A percentile compares a stretch with the other conserved stretches of the same genome.
These are phyloP conservation scores for Syngnathus scovelli DNA, from an alignment of 2,113 vertebrate genomes.

Conservation along the genomic window DNA sequence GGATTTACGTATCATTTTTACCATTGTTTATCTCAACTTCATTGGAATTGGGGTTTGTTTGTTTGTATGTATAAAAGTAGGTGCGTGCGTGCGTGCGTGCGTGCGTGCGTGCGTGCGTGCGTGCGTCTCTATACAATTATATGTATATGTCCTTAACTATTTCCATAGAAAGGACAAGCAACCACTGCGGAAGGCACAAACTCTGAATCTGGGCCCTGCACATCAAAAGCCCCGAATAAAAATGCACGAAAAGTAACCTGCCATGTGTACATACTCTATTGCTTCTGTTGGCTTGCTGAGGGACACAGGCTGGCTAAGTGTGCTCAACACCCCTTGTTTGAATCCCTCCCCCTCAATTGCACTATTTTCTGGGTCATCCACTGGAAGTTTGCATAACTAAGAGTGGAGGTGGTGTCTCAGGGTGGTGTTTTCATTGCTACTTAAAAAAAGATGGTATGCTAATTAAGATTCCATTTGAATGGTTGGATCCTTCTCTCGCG, in stretches of 20 bases:
- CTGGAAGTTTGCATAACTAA: constrained; percentile 25
- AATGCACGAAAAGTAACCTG: constrained; percentile 67
- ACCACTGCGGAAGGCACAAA: constrained; percentile 52
- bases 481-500: neutral
- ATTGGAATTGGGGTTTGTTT: too few species aligned
- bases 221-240: constrained; percentile 59
- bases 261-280: constrained; percentile 32
- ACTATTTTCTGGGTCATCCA: neutral
- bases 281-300: constrained; percentile 56
- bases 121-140: neutral
- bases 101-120: too few species aligned
- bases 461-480: neutral
- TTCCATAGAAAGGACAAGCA: constrained; percentile 68
- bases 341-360: constrained; percentile 3
- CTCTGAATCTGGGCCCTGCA: constrained; percentile 56
- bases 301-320: constrained; percentile 37
- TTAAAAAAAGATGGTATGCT: neutral
- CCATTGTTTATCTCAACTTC: too few species aligned
- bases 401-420: constrained; percentile 19
- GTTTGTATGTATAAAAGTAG: too few species aligned
- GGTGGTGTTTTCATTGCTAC: constrained; percentile 13
- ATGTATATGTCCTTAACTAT: constrained; percentile 47
- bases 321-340: constrained; percentile 21
- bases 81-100: too few species aligned
- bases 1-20: too few species aligned